These are phyloP conservation scores for Adelosebastes latens DNA, from an alignment of 2,797 vertebrate genomes.

Conservation along the genomic window DNA sequence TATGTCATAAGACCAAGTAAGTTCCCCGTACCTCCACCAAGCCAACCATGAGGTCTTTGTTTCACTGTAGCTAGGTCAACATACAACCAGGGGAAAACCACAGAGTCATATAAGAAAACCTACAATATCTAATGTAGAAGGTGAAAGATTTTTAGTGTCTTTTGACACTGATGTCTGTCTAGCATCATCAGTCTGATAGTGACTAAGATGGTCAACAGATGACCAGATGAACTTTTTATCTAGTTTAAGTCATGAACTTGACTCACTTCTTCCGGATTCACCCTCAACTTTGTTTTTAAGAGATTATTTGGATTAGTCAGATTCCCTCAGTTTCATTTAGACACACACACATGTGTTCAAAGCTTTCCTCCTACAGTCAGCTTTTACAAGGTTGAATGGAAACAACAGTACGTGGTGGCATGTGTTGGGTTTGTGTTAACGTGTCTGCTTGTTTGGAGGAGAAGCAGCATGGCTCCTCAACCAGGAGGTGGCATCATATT, in stretches of 20 bases:
- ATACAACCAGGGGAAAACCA: background rate
- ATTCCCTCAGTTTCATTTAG: background rate
- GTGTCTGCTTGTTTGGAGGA: background rate
- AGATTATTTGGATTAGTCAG: background rate
- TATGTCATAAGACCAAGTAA: slow-evolving; percentile 42
- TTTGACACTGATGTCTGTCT: too few species aligned
- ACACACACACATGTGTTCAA: background rate
- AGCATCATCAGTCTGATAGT: background rate
- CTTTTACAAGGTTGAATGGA: background rate
- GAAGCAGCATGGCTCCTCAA: background rate
- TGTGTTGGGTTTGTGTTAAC: background rate
- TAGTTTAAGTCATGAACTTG: background rate
- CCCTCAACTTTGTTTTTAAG: background rate
- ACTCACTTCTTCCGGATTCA: background rate
- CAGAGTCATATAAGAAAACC: background rate
- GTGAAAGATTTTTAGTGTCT: background rate
- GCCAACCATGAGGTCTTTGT: slow-evolving; percentile 8
- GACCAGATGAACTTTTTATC: background rate
- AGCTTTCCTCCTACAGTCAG: background rate
- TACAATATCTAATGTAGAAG: background rate
- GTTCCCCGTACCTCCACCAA: background rate
- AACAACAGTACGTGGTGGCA: background rate
- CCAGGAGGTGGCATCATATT: background rate
- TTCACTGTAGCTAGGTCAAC: background rate
- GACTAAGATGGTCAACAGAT: background rate